A percentile compares a stretch with the other conserved stretches of the same genome.
Conservation (phyloP, 2,113 vertebrate species). For the Cochlearius cochlearius region DNA sequence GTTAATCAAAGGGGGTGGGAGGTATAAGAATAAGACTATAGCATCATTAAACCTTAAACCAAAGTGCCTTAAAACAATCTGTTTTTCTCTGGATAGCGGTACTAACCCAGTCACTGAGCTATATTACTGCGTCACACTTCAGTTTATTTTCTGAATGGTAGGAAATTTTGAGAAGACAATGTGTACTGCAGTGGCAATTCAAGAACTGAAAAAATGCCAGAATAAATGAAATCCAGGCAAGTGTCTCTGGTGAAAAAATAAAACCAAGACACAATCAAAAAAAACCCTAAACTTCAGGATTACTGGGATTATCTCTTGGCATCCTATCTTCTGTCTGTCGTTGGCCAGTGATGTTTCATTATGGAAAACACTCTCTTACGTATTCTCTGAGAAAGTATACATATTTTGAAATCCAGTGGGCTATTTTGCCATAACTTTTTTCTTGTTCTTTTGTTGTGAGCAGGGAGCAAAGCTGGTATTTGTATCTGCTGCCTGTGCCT, state of each 20-base stretch:
- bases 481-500: slow-evolving; percentile 33
- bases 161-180: background rate
- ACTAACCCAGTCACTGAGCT: background rate
- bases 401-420: slow-evolving; percentile 29
- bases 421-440: slow-evolving; percentile 31
- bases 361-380: background rate
- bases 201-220: background rate
- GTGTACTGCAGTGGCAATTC: background rate
- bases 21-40: background rate
- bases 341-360: background rate
- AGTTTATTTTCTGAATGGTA: background rate
- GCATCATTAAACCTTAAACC: background rate
- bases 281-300: background rate
- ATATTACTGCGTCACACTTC: background rate
- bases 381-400: background rate
- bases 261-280: background rate
- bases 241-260: background rate
- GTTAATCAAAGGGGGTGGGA: background rate
- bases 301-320: background rate
- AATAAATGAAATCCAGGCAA: background rate
- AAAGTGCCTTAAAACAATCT: background rate
- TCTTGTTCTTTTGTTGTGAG: slow-evolving; percentile 5
- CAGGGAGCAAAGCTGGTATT: slow-evolving; percentile 44
- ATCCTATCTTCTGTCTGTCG: background rate
- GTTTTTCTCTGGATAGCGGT: background rate